These are phyloP conservation scores for Drosophila paranaensis DNA, from an alignment of 2,888 invertebrate genomes.

Conservation along the genomic window DNA sequence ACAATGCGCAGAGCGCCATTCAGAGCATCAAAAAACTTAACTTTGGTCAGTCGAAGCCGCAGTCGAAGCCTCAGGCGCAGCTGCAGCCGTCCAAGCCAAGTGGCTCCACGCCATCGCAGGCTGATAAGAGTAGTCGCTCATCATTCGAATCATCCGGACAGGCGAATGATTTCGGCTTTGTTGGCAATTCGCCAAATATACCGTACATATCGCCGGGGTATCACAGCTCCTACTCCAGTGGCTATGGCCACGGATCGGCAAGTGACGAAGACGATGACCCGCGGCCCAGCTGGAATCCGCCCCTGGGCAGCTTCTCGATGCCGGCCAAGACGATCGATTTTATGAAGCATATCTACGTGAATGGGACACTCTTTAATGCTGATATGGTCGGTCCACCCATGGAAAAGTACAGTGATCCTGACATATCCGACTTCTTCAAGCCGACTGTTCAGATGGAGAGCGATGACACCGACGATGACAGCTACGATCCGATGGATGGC, in stretches of 20 bases:
- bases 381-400: background rate
- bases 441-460: background rate
- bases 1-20: conserved; percentile 7
- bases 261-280: too few relatives aligned
- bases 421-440: background rate
- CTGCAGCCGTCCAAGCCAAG: background rate
- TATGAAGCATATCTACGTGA: conserved; percentile 17
- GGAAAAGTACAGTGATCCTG: background rate
- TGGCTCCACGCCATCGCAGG: too few relatives aligned
- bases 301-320: too few relatives aligned
- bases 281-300: background rate
- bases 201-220: background rate
- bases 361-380: conserved; percentile 27
- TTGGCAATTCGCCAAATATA: background rate
- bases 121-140: too few relatives aligned
- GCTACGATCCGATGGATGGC: conserved; percentile 16
- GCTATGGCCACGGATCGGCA: too few relatives aligned
- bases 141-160: background rate
- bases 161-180: background rate
- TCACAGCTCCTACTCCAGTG: too few relatives aligned
- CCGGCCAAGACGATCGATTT: too few relatives aligned
- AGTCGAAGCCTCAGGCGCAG: background rate
- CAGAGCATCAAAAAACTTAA: background rate
- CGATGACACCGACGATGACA: background rate
- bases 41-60: background rate